These are phyloP conservation scores for Cepaea hortensis DNA, from an alignment of 2,888 invertebrate genomes.

Conservation along the genomic window DNA sequence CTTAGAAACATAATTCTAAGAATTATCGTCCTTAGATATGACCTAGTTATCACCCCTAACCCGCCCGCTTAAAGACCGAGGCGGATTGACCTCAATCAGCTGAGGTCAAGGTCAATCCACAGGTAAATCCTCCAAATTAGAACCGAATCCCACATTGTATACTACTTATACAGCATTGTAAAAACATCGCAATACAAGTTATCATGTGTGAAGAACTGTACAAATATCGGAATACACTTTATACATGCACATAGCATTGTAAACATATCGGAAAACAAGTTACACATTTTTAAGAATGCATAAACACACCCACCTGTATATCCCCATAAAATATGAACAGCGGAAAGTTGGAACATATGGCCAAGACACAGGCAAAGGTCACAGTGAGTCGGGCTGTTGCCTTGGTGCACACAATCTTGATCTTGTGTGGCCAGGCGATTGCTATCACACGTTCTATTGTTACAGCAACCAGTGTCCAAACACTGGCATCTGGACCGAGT, in stretches of 20 bases:
- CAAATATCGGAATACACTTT: not conserved
- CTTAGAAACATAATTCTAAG: too few relatives aligned
- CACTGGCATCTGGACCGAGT: slow-evolving; percentile 33
- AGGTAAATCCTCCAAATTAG: too few relatives aligned
- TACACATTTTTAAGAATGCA: not conserved
- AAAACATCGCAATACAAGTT: too few relatives aligned
- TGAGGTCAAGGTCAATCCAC: too few relatives aligned
- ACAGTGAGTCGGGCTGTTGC: not conserved
- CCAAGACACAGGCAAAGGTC: not conserved
- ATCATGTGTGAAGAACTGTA: too few relatives aligned
- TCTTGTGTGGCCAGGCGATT: slow-evolving; percentile 42
- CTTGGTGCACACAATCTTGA: slow-evolving; percentile 31
- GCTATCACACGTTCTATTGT: slow-evolving; percentile 43
- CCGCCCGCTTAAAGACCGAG: too few relatives aligned
- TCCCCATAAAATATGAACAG: slow-evolving; percentile 31
- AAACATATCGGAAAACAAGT: not conserved
- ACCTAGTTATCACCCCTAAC: too few relatives aligned
- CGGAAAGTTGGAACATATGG: slow-evolving; percentile 29
- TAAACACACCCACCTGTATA: slow-evolving; percentile 7
- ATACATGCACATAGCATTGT: not conserved
- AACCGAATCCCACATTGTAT: too few relatives aligned
- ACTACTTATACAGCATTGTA: too few relatives aligned
- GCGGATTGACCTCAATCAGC: too few relatives aligned
- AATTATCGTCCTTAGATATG: too few relatives aligned
- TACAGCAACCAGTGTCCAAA: slow-evolving; percentile 49